Evolutionary conservation across 2,888 invertebrate genomes (phyloP), one percentile per base, ranked within the genome.

Genomic region (Phortica okadai): DNA sequence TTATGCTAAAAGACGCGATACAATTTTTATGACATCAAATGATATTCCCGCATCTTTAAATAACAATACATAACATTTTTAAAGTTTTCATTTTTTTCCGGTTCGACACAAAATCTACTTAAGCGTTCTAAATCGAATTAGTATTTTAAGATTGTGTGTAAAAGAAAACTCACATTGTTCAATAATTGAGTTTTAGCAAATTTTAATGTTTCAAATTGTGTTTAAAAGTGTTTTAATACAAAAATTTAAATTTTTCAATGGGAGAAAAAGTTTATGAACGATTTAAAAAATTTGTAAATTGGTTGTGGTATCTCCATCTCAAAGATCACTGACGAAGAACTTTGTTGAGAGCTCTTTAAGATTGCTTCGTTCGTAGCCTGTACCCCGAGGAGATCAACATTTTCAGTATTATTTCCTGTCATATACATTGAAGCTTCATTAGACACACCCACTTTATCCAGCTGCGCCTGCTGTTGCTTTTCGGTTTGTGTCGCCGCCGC

Each of bases 281-380:
- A 54, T 56, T 72, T 72, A 33, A 72, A 72, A 41, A 72, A 7
- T 8, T n/a, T 72, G 54, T 56, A 72, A 41, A 72, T 56, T n/a
- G 54, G 54, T 72, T 72, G 8, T 7, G 70, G 70, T 72, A 72
- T 72, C 11, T 72, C 70, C 1, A 72, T 33, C 5, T 54, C 70
- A 72, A 72, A 72, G 6, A 72, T 25, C 33, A 72, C 70, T 44
- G 67, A 67, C 14, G 50, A 50, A 50, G 50, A 50, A 50, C 14
- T 50, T 14, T 50, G 5, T 50, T 11, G 10, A 2, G 8, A 5
- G 6, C 8, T 14, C 50, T 8, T 50, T 50, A 14, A 14, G 14
- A 50, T 6, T 6, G 62, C 7, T 25, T 25, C 21, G 6, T 21
- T 59, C 59, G 59, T 16, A 45, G 45, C 10, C 6, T 21, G 21